Percentiles rank a stretch among this genome's conserved stretches.
Evolutionary conservation across 2,797 vertebrate species (phyloP).

Genomic region (Anomalospiza imberbis): DNA sequence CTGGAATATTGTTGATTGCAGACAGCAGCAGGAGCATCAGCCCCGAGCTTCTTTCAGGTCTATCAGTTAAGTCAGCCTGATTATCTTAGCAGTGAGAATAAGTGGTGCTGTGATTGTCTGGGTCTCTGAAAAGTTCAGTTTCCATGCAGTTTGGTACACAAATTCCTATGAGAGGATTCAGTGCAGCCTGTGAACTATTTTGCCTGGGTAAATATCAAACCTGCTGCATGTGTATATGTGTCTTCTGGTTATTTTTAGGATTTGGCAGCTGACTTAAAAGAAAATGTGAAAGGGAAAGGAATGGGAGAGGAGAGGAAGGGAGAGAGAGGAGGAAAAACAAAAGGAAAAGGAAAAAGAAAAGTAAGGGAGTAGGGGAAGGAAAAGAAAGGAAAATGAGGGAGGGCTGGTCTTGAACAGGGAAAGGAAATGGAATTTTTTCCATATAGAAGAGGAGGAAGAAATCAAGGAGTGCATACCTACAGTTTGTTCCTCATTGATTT

Average conservation of each 20-base stretch:
- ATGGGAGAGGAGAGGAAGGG: too few species aligned
- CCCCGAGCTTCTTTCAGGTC: not conserved
- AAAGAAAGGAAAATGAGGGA: not conserved
- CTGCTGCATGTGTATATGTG: not conserved
- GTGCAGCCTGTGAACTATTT: not conserved
- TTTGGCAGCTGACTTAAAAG: not conserved
- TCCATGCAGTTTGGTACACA: not conserved
- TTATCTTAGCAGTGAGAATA: not conserved
- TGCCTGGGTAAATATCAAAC: not conserved
- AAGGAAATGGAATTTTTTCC: not conserved
- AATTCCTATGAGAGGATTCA: not conserved
- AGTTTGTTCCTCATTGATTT: not conserved
- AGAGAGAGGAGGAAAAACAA: not conserved
- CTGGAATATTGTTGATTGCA: not conserved
- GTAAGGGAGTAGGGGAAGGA: not conserved
- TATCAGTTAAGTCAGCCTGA: not conserved
- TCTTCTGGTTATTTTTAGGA: not conserved
- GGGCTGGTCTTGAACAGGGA: not conserved
- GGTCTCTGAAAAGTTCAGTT: not conserved
- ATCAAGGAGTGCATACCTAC: not conserved
- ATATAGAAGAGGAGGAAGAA: not conserved
- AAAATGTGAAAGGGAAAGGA: not conserved
- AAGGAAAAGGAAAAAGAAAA: not conserved
- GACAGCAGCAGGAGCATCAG: not conserved
- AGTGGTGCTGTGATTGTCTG: not conserved